These are phyloP conservation scores for Sigmodon hispidus DNA, from an alignment of 2,113 vertebrate genomes.

Conservation along the genomic window DNA sequence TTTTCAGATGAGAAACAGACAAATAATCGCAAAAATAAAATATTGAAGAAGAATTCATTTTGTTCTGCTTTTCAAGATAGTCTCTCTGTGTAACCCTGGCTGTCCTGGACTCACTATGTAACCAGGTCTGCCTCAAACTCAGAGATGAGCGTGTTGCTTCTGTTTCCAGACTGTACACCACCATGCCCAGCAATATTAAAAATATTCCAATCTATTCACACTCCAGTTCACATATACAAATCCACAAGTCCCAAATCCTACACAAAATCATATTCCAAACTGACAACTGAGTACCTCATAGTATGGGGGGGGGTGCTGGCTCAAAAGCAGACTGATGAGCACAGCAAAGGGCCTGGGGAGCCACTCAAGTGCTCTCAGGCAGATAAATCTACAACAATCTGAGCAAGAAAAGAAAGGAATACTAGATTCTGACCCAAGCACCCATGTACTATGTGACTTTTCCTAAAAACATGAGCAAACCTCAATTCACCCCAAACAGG, in stretches of 20 bases:
- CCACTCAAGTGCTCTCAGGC: neutral
- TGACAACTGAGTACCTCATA: neutral
- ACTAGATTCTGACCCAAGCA: neutral
- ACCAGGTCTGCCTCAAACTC: neutral
- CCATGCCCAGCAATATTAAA: neutral
- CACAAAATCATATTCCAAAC: conserved; percentile 50
- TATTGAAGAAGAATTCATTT: neutral
- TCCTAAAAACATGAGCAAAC: neutral
- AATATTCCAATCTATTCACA: neutral
- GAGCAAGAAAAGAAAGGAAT: conserved; percentile 13
- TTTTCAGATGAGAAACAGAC: conserved; percentile 40
- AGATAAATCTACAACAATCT: neutral
- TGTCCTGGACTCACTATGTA: neutral
- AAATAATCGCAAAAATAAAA: conserved; percentile 47
- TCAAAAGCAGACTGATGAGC: neutral
- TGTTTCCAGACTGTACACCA: neutral
- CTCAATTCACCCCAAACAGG: neutral
- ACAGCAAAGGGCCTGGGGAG: neutral
- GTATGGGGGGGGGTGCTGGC: neutral
- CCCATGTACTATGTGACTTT: neutral
- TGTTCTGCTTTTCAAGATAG: neutral
- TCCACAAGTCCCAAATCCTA: conserved; percentile 49
- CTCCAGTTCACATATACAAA: neutral
- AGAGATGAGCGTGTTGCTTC: neutral
- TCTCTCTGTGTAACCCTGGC: neutral